Conservation (phyloP, 2,113 vertebrate species). For the Grammatotria lemairii region DNA sequence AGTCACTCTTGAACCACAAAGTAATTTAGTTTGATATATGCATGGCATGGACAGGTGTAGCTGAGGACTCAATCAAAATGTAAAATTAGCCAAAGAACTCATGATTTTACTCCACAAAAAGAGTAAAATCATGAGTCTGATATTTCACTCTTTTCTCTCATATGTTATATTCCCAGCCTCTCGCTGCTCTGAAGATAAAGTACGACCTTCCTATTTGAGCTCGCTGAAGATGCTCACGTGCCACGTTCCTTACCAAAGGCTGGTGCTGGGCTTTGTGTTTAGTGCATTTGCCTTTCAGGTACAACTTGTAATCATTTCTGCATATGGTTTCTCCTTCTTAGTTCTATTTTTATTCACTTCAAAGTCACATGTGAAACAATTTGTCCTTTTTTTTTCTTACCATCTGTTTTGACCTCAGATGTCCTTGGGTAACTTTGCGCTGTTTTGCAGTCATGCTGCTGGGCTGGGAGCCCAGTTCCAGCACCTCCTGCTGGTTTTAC, state of each 20-base stretch:
- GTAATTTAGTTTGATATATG: fast-evolving
- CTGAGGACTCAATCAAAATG: neutral
- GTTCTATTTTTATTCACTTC: neutral
- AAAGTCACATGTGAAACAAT: neutral
- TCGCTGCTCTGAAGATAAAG: neutral
- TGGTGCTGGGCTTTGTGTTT: conserved; percentile 62
- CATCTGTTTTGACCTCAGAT: conserved; percentile 45
- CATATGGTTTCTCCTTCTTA: neutral
- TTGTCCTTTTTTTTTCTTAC: neutral
- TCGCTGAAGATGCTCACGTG: conserved; percentile 45
- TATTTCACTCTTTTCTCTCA: neutral
- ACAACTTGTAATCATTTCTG: neutral
- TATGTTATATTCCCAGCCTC: conserved; percentile 18
- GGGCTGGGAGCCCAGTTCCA: conserved; percentile 67
- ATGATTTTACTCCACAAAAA: neutral
- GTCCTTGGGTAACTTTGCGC: conserved; percentile 70
- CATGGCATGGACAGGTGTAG: neutral
- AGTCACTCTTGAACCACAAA: neutral
- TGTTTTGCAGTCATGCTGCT: conserved; percentile 69
- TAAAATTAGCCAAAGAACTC: neutral
- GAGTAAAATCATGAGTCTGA: neutral
- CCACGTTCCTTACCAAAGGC: conserved; percentile 52
- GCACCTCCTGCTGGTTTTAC: conserved; percentile 64
- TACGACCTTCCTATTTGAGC: conserved; percentile 6
- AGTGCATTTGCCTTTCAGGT: conserved; percentile 57